Conservation (phyloP, 2,797 vertebrate species). For the Myotis myotis region DNA sequence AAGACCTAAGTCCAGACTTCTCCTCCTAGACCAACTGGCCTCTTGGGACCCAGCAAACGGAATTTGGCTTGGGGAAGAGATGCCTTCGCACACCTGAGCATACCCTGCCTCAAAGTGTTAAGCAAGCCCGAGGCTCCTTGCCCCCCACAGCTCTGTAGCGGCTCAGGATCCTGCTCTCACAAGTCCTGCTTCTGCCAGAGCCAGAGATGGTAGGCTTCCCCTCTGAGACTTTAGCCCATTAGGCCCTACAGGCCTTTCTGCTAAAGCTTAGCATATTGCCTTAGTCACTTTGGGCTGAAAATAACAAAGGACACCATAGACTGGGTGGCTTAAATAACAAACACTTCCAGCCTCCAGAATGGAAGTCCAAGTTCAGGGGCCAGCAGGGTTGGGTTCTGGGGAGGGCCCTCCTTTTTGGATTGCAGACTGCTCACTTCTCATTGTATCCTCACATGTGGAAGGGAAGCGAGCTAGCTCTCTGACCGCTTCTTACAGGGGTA, state of each 20-base stretch:
- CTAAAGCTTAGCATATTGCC: background rate
- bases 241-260: background rate
- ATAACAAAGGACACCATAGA: background rate
- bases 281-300: background rate
- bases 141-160: rapidly evolving
- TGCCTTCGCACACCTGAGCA: background rate
- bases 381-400: background rate
- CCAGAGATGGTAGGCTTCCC: background rate
- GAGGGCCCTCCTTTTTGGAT: background rate
- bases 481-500: background rate
- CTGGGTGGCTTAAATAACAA: background rate
- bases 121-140: background rate
- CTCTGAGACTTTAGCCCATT: background rate
- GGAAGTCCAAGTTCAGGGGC: background rate
- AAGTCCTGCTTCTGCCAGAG: background rate
- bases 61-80: too few relatives aligned
- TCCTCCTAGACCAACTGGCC: background rate
- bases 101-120: background rate
- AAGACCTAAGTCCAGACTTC: background rate
- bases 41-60: background rate
- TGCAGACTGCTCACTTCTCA: background rate
- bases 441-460: background rate
- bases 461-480: background rate
- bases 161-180: background rate
- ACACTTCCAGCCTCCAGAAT: too few relatives aligned